These are phyloP conservation scores for Euura lappo DNA, from an alignment of 1,140 invertebrate genomes.

Conservation along the genomic window DNA sequence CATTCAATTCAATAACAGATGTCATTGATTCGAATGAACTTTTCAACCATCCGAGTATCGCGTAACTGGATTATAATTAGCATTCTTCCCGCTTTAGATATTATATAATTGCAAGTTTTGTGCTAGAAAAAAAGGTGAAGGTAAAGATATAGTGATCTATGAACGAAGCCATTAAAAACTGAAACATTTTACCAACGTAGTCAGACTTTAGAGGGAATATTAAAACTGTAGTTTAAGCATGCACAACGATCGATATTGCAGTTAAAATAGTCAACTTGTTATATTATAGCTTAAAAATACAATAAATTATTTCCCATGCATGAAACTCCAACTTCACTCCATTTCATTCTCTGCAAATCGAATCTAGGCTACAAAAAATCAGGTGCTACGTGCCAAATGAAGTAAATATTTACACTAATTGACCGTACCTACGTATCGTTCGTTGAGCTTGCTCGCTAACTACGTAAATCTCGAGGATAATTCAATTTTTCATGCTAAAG, in stretches of 20 bases:
- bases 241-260: background rate
- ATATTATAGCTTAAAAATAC: slow-evolving; percentile 4
- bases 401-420: background rate
- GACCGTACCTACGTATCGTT: background rate
- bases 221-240: background rate
- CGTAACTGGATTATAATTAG: background rate
- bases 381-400: background rate
- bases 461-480: background rate
- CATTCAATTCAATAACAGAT: too few relatives aligned
- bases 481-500: background rate
- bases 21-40: background rate
- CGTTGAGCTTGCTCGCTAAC: background rate
- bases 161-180: background rate
- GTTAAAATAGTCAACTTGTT: background rate
- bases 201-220: background rate
- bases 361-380: background rate
- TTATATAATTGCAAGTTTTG: background rate
- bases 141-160: background rate
- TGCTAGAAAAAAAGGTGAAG: background rate
- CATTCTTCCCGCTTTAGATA: too few relatives aligned
- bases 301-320: slow-evolving; percentile 1
- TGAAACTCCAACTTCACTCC: background rate
- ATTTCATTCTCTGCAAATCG: background rate
- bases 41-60: background rate
- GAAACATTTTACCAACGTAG: background rate